A percentile compares a stretch with the other conserved stretches of the same genome.
Conservation (phyloP, 2,888 invertebrate species). For the Cremastinae sp. region DNA sequence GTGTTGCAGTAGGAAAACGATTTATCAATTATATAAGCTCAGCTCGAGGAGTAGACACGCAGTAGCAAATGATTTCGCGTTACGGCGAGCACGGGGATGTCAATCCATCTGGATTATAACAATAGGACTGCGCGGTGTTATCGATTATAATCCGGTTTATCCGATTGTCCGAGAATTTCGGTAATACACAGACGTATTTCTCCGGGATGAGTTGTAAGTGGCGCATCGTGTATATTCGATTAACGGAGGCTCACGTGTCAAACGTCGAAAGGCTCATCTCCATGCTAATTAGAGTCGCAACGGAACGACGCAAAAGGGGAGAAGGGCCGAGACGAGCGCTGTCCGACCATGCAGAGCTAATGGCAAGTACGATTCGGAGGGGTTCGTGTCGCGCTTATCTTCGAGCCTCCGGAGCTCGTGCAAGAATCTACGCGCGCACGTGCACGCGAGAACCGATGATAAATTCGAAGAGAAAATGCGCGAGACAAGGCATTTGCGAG, state of each 20-base stretch:
- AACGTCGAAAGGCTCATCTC: slow-evolving; percentile 74
- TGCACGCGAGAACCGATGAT: slow-evolving; percentile 15
- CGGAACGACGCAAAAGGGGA: slow-evolving; percentile 15
- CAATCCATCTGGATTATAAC: slow-evolving; percentile 41
- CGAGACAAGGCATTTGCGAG: slow-evolving; percentile 22
- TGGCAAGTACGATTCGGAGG: slow-evolving; percentile 75
- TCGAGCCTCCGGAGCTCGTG: slow-evolving; percentile 54
- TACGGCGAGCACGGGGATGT: slow-evolving; percentile 36
- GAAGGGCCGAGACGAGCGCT: slow-evolving; percentile 39
- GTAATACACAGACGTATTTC: slow-evolving; percentile 24
- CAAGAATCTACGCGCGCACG: slow-evolving; percentile 33
- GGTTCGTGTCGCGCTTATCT: slow-evolving; percentile 72
- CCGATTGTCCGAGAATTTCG: slow-evolving; percentile 51
- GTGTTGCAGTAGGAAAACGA: background rate
- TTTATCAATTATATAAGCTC: slow-evolving; percentile 5
- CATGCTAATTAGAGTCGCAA: slow-evolving; percentile 71
- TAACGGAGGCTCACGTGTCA: slow-evolving; percentile 70
- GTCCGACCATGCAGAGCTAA: slow-evolving; percentile 66
- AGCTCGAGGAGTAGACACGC: background rate
- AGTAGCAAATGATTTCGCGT: slow-evolving; percentile 31
- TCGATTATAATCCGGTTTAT: slow-evolving; percentile 56
- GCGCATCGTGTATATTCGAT: slow-evolving; percentile 68
- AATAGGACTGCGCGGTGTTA: slow-evolving; percentile 32
- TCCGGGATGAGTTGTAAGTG: slow-evolving; percentile 54
- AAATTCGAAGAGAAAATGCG: slow-evolving; percentile 13